phyloP scores from a whole-genome alignment of 2,888 invertebrate species.

The Gasteruption jaculator region DNA sequence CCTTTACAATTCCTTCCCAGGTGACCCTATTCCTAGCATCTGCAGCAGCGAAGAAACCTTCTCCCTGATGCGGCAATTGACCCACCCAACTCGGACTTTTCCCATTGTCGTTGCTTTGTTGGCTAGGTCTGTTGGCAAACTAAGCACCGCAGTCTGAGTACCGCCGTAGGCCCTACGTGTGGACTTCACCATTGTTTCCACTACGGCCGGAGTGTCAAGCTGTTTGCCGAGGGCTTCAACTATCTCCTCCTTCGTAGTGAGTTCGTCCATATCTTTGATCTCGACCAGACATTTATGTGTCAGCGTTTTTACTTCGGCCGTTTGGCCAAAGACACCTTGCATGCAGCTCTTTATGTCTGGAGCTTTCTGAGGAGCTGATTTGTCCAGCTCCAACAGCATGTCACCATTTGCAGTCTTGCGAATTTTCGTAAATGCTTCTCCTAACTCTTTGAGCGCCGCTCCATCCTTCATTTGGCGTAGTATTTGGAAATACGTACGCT shows the following conservation, averaged over 20 bases:
- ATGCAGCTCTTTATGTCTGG: no score
- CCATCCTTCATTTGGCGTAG: no score
- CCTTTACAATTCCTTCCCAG: conserved; percentile 1
- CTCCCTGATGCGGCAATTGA: conserved; percentile 9
- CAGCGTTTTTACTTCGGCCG: conserved; percentile 11
- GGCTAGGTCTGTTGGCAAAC: conserved; percentile 8
- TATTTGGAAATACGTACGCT: no score
- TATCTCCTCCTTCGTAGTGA: conserved; percentile 14
- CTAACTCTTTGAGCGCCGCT: no score
- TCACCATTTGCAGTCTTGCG: no score
- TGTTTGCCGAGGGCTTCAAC: conserved; percentile 1
- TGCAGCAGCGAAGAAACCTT: conserved; percentile 6
- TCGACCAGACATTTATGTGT: conserved; percentile 11
- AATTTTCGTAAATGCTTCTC: no score
- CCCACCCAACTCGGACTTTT: conserved; percentile 14
- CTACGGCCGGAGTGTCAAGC: neutral
- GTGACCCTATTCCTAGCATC: conserved; percentile 8
- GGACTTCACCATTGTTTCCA: conserved; percentile 5
- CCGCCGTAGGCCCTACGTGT: conserved; percentile 11
- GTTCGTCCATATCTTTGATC: conserved; percentile 16
- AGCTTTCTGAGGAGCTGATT: no score
- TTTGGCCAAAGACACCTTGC: no score
- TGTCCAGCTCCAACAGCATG: no score
- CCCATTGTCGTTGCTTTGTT: conserved; percentile 3
- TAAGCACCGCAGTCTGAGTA: conserved; percentile 12